Evolutionary conservation across 2,888 invertebrate genomes (phyloP).

Genomic region (Diogma glabrata): DNA sequence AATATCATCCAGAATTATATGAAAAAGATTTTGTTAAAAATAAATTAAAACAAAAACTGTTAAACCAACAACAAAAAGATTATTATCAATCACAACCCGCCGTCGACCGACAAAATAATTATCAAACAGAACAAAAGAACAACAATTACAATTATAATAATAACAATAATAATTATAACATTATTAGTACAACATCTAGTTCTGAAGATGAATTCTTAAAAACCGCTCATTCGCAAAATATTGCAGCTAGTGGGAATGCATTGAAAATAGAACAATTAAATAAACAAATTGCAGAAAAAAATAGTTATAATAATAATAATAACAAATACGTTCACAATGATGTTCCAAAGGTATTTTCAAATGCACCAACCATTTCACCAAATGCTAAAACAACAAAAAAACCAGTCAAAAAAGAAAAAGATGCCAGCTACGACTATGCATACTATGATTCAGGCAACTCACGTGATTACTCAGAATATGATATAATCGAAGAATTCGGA

Average conservation of each 20-base stretch:
- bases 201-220: slow-evolving; percentile 54
- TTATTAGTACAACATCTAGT: slow-evolving; percentile 17
- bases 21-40: slow-evolving; percentile 33
- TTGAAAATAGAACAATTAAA: slow-evolving; percentile 43
- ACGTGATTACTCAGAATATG: slow-evolving; percentile 47
- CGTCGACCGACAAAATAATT: slow-evolving; percentile 27
- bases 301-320: too few relatives aligned
- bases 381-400: slow-evolving; percentile 28
- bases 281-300: slow-evolving; percentile 31
- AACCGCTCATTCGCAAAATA: slow-evolving; percentile 62
- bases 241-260: slow-evolving; percentile 60
- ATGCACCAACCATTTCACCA: slow-evolving; percentile 26
- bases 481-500: slow-evolving; percentile 50
- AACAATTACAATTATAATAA: slow-evolving; percentile 5
- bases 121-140: neutral
- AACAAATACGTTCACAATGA: too few relatives aligned
- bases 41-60: slow-evolving; percentile 22
- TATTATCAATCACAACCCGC: too few relatives aligned
- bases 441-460: slow-evolving; percentile 57
- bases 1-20: slow-evolving; percentile 48
- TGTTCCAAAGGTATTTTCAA: slow-evolving; percentile 33
- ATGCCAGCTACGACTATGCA: slow-evolving; percentile 70
- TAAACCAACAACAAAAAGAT: too few relatives aligned
- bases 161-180: slow-evolving; percentile 9
- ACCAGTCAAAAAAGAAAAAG: slow-evolving; percentile 44